Evolutionary conservation across 2,797 vertebrate species (phyloP).

Genomic region (Etheostoma perlongum): DNA sequence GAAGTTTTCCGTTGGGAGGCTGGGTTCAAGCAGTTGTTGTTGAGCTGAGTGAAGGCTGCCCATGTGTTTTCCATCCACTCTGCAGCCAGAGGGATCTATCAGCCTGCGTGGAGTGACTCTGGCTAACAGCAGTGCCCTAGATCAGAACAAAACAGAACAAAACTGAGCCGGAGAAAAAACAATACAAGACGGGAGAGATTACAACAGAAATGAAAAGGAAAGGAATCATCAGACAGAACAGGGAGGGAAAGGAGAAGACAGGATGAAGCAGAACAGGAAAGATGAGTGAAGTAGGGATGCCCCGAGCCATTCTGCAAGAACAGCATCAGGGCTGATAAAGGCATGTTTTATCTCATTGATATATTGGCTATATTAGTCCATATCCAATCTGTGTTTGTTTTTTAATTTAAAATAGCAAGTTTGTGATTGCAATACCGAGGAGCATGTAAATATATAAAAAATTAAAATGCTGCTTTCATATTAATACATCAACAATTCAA

Average conservation of each 20-base stretch:
- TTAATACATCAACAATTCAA: background rate
- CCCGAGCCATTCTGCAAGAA: conserved; percentile 8
- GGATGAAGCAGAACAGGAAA: conserved; percentile 23
- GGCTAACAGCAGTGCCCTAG: conserved; percentile 64
- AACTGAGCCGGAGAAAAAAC: conserved; percentile 38
- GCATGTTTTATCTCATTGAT: conserved; percentile 12
- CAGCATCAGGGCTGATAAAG: conserved; percentile 21
- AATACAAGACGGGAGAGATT: conserved; percentile 47
- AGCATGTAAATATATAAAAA: background rate
- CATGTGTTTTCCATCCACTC: conserved; percentile 84
- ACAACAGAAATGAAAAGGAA: conserved; percentile 57
- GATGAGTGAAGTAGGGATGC: conserved; percentile 23
- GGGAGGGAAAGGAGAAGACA: conserved; percentile 32
- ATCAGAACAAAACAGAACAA: conserved; percentile 62
- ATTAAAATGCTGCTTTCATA: background rate
- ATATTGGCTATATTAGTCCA: background rate
- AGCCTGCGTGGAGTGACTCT: conserved; percentile 69
- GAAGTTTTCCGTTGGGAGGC: conserved; percentile 61
- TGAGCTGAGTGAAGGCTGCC: conserved; percentile 70
- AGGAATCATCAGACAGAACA: conserved; percentile 53
- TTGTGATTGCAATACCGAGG: background rate
- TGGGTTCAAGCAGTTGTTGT: conserved; percentile 69
- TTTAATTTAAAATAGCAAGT: background rate
- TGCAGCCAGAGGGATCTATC: conserved; percentile 74
- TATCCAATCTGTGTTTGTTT: background rate